A percentile compares a stretch with the other conserved stretches of the same genome.
Conservation (phyloP, 1,140 invertebrate species). For the Eciton burchellii region DNA sequence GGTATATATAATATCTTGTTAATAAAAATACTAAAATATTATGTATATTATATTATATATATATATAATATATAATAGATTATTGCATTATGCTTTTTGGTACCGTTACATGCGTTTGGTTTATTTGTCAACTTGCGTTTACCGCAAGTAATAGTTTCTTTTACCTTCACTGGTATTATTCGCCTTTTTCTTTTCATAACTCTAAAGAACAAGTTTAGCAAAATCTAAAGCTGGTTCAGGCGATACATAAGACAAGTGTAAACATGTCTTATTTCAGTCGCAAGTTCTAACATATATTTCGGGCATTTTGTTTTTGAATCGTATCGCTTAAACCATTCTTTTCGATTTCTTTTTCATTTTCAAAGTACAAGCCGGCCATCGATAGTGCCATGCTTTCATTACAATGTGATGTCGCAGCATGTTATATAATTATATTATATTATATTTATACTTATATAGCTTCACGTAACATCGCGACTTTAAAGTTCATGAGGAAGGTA, state of each 20-base stretch:
- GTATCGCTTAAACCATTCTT: conserved; percentile 21
- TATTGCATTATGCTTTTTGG: conserved; percentile 86
- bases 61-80: conserved; percentile 81
- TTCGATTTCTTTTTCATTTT: conserved; percentile 28
- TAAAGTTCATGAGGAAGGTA: conserved; percentile 17
- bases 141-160: conserved; percentile 53
- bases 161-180: conserved; percentile 34
- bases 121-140: conserved; percentile 70
- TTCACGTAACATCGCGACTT: conserved; percentile 21
- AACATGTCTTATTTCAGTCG: conserved; percentile 4
- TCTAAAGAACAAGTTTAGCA: conserved; percentile 41
- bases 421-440: conserved; percentile 38
- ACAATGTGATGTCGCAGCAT: conserved; percentile 58
- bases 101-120: conserved; percentile 83
- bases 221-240: conserved; percentile 29
- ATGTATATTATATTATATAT: conserved; percentile 84
- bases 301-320: background rate
- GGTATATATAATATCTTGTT: conserved; percentile 84
- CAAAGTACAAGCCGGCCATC: conserved; percentile 59
- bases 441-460: conserved; percentile 21
- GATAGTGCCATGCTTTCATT: conserved; percentile 39
- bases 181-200: background rate
- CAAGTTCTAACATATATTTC: conserved; percentile 24
- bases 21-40: conserved; percentile 86
- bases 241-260: conserved; percentile 25